Percentiles rank a stretch among this genome's conserved stretches.
phyloP scores from a whole-genome alignment of 2,113 vertebrate species.

The Seriola quinqueradiata region DNA sequence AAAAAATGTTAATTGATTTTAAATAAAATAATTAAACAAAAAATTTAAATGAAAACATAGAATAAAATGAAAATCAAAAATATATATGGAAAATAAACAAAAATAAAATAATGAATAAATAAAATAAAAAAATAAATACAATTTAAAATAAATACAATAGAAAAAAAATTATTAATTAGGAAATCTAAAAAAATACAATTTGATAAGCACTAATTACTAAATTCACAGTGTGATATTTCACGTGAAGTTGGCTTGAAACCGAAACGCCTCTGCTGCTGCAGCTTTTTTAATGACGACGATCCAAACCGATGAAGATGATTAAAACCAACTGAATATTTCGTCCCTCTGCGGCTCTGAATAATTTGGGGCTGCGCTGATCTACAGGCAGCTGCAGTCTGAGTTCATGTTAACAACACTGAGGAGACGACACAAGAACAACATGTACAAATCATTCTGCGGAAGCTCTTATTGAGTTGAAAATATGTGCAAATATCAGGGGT shows the following conservation, averaged over 20 bases:
- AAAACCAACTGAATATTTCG: neutral
- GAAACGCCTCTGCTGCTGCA: conserved; percentile 26
- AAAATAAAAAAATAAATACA: too few species aligned
- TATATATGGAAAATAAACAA: too few species aligned
- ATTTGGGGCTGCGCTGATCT: neutral
- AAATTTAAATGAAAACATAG: too few species aligned
- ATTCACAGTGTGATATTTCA: neutral
- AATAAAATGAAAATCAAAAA: too few species aligned
- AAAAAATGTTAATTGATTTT: too few species aligned
- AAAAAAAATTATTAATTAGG: too few species aligned
- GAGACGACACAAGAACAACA: neutral
- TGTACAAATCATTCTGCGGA: neutral
- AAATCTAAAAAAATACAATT: too few species aligned
- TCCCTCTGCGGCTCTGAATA: neutral
- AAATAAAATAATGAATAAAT: too few species aligned
- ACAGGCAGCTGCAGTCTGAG: neutral
- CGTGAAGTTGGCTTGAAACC: neutral
- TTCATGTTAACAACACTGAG: too few species aligned
- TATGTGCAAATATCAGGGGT: neutral
- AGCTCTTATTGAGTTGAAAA: neutral
- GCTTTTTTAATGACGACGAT: conserved; percentile 8
- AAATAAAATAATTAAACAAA: too few species aligned
- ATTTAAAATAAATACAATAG: too few species aligned
- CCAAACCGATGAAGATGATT: neutral
- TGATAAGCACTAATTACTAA: too few species aligned